Evolutionary conservation across 53 echinoderm and acorn worm genomes (phyloP), one percentile per base, ranked within the genome.

Genomic region (Holothuria leucospilota): DNA sequence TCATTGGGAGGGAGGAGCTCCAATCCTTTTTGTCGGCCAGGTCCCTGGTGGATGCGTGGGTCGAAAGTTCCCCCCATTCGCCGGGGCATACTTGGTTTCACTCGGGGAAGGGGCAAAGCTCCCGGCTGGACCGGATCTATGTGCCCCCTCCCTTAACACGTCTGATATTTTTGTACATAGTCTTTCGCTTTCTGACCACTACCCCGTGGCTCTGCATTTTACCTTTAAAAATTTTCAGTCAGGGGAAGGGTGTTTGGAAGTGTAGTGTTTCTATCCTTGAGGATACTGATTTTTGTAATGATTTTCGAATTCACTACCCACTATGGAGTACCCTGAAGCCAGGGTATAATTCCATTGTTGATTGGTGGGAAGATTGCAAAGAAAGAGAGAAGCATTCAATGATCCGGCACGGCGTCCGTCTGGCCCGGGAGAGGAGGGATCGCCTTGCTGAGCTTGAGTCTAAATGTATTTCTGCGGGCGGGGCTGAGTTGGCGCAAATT

Each of bases 291-390:
- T 87, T 90, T 90, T 40, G 77, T n/a, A 18, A 62, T 5, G 81
- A 90, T 12, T 85, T 88, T 26, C 42, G 62, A 2, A 58, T 15
- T 61, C 20, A 85, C 26, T 88, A 86, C 46, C 0, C 28, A 20
- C n/a, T 78, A n/a, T 93, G 90, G 90, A 40, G 56, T 52, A 86
- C 86, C 46, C 67, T 92, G 4, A 86, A 92, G 24, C 74, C 83
- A 5, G 87, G 87, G 29, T 91, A 63, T 62, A 4, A 39, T 20
- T 2, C 81, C 86, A 7, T 27, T 16, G 21, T 68, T 2, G 65
- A 82, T 10, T 93, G 91, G 91, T 91, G 90, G 93, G 90, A 93
- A n/a, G 77, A 86, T 46, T 60, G 90, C 1, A 93, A 90, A 41
- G 11, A 1, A 8, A 59, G 87, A 13, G 53, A 29, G 28, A 90